A percentile compares a stretch with the other conserved stretches of the same genome.
Evolutionary conservation across 1,140 invertebrate genomes (phyloP).

Genomic region (Homalodisca vitripennis): DNA sequence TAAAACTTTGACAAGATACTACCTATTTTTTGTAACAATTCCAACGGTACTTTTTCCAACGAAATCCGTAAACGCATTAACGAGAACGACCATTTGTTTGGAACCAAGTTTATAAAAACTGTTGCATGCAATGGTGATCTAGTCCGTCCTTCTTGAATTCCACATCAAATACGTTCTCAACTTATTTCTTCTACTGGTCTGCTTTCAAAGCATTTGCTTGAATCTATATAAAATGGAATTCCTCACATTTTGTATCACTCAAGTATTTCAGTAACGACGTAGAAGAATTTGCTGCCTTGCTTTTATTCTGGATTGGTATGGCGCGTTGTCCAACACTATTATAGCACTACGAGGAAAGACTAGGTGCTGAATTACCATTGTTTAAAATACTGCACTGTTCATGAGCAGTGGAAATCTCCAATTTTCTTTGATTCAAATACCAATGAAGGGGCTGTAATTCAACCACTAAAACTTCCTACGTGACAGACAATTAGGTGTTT

Average conservation of each 20-base stretch:
- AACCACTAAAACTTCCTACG: slow-evolving; percentile 3
- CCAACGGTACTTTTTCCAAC: too few relatives aligned
- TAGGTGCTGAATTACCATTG: slow-evolving; percentile 12
- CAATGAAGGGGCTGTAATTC: neutral
- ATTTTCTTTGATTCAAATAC: slow-evolving; percentile 14
- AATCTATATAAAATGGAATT: neutral
- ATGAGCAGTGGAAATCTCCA: neutral
- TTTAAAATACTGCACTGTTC: slow-evolving; percentile 16
- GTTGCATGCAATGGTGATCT: neutral
- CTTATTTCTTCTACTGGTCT: neutral
- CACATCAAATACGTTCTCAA: neutral
- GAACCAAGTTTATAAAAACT: neutral
- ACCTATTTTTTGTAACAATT: too few relatives aligned
- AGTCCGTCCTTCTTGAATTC: neutral
- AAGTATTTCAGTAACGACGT: neutral
- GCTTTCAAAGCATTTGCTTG: neutral
- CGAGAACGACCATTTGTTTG: too few relatives aligned
- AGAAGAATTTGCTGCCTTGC: neutral
- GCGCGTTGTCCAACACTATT: too few relatives aligned
- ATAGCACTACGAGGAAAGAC: too few relatives aligned
- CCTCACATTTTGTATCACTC: neutral
- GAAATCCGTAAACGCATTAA: too few relatives aligned
- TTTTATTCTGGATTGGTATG: too few relatives aligned
- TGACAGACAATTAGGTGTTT: slow-evolving; percentile 13
- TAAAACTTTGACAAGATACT: too few relatives aligned